Base-by-base conservation (phyloP, 2,888 invertebrate species). In the Boloria selene region DNA sequence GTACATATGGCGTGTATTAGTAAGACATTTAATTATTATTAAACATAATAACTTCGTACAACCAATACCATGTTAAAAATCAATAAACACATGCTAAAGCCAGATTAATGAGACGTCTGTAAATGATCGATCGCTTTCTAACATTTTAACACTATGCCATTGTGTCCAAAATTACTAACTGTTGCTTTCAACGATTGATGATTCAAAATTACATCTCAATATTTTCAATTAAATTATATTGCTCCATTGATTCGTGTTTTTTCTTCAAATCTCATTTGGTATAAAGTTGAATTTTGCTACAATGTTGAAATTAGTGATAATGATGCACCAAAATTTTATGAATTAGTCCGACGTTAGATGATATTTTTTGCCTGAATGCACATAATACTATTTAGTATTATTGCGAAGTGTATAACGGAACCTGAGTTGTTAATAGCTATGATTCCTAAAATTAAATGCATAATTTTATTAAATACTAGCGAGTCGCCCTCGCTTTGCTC, bases 101-200 rank as follows among this genome's bases (percentile, higher is more conserved):
- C 72, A 65, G 67, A 68, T 69, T 77, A 80, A 78, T 79, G 75
- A 76, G 72, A 75, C 67, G 72, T 70, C 67, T 26, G 64, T 61
- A 59, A 53, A 67, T 73, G 80, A 83, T 81, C 75, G 72, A 80
- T 81, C 22, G 56, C 56, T 56, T 26, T 45, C 22, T 4, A 56
- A 45, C 45, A 22, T 45, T 44, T 56, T 22, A 45, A 56, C 45
- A 58, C 50, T 42, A 17, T n/a, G 58, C 38, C 42, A 65, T 65
- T 65, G 69, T 61, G 62, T 61, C 56, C 63, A 68, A 68, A 70
- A 69, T 56, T 61, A 71, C 59, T 61, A 71, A 69, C 58, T 68
- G 67, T 70, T 66, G 61, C 56, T 56, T 55, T 64, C 69, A 70
- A 68, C 74, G 74, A 75, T 75, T 73, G 70, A 75, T 73, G 71